Conservation (phyloP, 1,140 invertebrate genomes). For the Nymphalis io region DNA sequence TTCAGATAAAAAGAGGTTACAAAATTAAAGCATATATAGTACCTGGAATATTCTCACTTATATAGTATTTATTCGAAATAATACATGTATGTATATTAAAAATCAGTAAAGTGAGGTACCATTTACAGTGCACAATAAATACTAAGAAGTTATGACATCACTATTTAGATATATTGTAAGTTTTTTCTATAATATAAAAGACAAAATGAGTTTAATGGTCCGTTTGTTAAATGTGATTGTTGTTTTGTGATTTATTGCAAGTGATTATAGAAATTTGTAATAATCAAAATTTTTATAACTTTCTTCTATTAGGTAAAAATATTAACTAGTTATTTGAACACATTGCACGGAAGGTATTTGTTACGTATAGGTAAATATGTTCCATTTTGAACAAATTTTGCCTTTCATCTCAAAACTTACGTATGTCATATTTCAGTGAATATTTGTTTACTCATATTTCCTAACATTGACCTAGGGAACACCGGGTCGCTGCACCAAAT, state of each 20-base stretch:
- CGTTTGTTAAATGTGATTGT: no score
- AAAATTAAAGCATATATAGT: constrained; percentile 10
- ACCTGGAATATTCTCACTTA: constrained; percentile 13
- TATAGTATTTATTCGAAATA: constrained; percentile 1
- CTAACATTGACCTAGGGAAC: constrained; percentile 13
- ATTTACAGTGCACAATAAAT: neutral
- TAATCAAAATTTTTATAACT: neutral
- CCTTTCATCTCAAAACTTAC: neutral
- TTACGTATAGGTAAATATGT: constrained; percentile 16
- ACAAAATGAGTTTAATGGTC: constrained; percentile 3
- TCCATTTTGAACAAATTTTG: neutral
- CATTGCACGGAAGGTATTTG: constrained; percentile 45
- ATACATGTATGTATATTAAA: neutral
- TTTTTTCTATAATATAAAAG: neutral
- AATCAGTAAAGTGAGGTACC: neutral
- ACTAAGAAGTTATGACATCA: neutral
- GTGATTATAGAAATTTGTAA: constrained; percentile 7
- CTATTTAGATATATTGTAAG: neutral
- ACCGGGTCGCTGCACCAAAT: constrained; percentile 24
- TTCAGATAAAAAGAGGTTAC: neutral
- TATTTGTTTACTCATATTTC: constrained; percentile 13
- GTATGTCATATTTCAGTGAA: neutral
- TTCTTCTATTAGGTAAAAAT: constrained; percentile 3
- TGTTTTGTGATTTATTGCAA: no score
- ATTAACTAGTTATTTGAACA: constrained; percentile 43